Conservation (phyloP, 2,888 invertebrate genomes). For the Ametastegia equiseti region DNA sequence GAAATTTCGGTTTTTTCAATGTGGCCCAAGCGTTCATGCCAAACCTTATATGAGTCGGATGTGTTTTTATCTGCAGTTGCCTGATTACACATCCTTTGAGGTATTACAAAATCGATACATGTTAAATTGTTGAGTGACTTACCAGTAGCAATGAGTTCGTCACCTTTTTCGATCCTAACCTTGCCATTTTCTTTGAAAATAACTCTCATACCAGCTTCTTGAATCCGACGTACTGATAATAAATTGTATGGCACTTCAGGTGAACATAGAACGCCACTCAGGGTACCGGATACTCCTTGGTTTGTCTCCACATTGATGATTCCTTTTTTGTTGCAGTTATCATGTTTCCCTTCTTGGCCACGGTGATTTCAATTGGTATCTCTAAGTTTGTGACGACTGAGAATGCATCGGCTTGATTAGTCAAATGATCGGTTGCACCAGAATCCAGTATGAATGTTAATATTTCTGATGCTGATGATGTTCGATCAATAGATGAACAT, state of each 20-base stretch:
- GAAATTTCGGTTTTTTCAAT: conserved; percentile 38
- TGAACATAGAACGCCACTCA: conserved; percentile 61
- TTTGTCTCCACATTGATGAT: conserved; percentile 60
- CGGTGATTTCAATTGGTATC: conserved; percentile 60
- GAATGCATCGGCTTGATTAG: conserved; percentile 37
- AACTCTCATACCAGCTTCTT: conserved; percentile 59
- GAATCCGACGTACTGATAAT: conserved; percentile 58
- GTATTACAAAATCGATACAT: not conserved
- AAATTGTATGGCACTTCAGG: conserved; percentile 62
- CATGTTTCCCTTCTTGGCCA: conserved; percentile 62
- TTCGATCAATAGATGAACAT: no score
- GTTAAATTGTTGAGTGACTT: conserved; percentile 53
- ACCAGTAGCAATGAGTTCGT: conserved; percentile 56
- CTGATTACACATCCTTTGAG: not conserved
- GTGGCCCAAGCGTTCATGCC: conserved; percentile 50
- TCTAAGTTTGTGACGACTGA: conserved; percentile 41
- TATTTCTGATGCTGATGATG: not conserved
- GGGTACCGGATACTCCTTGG: conserved; percentile 51
- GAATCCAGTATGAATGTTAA: conserved; percentile 52
- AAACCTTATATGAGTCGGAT: conserved; percentile 35
- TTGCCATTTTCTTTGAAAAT: conserved; percentile 53
- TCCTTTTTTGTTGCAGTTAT: conserved; percentile 64
- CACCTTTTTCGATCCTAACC: not conserved
- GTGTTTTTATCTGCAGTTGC: not conserved
- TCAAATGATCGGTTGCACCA: conserved; percentile 56